These are phyloP conservation scores for Cheilosia vernalis DNA, from an alignment of 2,888 invertebrate species.

Conservation along the genomic window DNA sequence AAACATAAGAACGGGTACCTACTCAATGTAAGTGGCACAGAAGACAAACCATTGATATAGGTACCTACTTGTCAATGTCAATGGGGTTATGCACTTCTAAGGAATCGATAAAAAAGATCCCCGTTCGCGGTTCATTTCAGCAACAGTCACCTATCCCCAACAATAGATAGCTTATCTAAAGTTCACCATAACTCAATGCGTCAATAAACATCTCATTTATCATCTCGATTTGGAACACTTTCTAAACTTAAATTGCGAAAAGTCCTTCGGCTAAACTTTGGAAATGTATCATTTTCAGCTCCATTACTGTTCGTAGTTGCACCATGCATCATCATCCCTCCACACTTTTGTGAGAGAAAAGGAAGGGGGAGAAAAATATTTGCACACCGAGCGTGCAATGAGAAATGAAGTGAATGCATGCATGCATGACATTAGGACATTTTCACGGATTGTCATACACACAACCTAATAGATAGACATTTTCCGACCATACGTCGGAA, in stretches of 20 bases:
- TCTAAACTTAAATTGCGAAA: not conserved
- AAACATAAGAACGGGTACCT: no score
- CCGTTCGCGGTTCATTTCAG: no score
- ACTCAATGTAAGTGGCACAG: no score
- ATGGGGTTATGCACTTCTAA: no score
- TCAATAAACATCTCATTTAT: not conserved
- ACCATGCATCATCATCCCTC: slow-evolving; percentile 35
- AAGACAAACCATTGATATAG: no score
- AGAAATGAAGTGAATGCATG: slow-evolving; percentile 72
- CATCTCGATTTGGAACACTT: not conserved
- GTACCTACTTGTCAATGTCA: no score
- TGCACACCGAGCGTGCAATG: slow-evolving; percentile 65
- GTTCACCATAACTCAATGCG: no score
- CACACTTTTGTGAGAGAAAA: slow-evolving; percentile 32
- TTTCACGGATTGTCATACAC: slow-evolving; percentile 73
- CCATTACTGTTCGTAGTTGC: slow-evolving; percentile 50
- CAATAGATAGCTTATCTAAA: no score
- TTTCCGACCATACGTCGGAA: slow-evolving; percentile 61
- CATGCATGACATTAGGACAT: slow-evolving; percentile 74
- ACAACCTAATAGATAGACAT: slow-evolving; percentile 71
- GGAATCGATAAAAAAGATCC: no score
- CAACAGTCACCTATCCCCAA: no score
- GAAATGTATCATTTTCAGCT: slow-evolving; percentile 39
- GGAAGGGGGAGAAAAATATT: slow-evolving; percentile 48
- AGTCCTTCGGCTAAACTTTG: not conserved